These are phyloP conservation scores for Nannoperca australis DNA, from an alignment of 2,797 vertebrate species.

Conservation along the genomic window DNA sequence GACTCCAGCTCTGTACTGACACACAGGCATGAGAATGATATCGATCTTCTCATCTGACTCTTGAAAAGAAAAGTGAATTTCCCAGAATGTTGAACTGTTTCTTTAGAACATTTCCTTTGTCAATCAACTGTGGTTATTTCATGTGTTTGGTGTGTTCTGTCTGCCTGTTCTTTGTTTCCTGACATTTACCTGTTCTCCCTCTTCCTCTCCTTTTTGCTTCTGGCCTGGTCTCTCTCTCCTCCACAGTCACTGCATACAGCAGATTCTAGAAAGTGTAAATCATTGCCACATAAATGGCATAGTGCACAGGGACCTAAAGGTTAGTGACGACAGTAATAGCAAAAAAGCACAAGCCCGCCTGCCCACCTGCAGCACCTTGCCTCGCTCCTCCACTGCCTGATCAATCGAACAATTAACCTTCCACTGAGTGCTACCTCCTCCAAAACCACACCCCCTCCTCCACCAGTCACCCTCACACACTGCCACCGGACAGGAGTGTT, in stretches of 20 bases:
- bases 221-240: constrained; percentile 64
- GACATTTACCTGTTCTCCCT: constrained; percentile 65
- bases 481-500: background rate
- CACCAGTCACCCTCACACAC: constrained; percentile 36
- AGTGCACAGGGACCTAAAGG: constrained; percentile 99
- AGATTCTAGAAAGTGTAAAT: constrained; percentile 99
- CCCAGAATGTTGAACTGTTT: constrained; percentile 26
- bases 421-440: constrained; percentile 33
- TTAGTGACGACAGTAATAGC: constrained; percentile 79
- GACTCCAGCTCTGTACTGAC: background rate
- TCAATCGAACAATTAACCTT: constrained; percentile 59
- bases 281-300: constrained; percentile 97
- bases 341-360: constrained; percentile 41
- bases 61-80: background rate
- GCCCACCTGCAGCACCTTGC: constrained; percentile 50
- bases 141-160: constrained; percentile 47
- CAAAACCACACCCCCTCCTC: constrained; percentile 33
- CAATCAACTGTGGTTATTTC: constrained; percentile 20
- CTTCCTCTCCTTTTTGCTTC: constrained; percentile 70
- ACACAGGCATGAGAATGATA: background rate
- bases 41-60: background rate
- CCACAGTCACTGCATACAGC: constrained; percentile 98
- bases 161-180: constrained; percentile 47
- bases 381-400: constrained; percentile 60
- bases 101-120: constrained; percentile 17